Conservation (phyloP, 2,888 invertebrate genomes). For the Ditylenchus weischeri region DNA sequence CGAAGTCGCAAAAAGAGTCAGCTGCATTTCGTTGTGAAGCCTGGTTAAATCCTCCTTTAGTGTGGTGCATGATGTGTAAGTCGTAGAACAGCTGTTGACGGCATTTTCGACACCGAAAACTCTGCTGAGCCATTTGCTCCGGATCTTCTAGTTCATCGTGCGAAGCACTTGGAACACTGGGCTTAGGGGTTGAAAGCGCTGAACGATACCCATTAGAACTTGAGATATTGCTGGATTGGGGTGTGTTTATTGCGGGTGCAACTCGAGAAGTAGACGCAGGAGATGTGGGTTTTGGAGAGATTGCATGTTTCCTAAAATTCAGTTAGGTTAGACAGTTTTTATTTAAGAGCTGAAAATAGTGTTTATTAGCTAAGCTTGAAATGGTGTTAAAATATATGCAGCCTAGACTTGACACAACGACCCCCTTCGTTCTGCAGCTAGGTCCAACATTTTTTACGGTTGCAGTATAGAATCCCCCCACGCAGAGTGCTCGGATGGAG, state of each 20-base stretch:
- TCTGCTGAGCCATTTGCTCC: neutral
- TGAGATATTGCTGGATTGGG: too few relatives aligned
- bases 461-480: too few relatives aligned
- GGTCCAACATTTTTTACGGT: too few relatives aligned
- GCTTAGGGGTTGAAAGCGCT: neutral
- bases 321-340: neutral
- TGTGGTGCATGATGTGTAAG: conserved; percentile 38
- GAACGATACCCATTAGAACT: neutral
- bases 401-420: too few relatives aligned
- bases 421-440: too few relatives aligned
- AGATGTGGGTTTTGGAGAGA: too few relatives aligned
- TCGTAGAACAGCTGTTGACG: conserved; percentile 40
- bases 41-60: conserved; percentile 9
- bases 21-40: neutral
- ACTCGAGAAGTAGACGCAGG: too few relatives aligned
- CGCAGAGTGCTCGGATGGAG: too few relatives aligned
- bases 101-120: conserved; percentile 41
- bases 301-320: too few relatives aligned
- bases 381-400: too few relatives aligned
- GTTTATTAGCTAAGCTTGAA: too few relatives aligned
- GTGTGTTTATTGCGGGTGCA: too few relatives aligned
- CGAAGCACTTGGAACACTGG: neutral
- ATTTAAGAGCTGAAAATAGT: neutral
- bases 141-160: neutral
- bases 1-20: conserved; percentile 30